Evolutionary conservation across 2,888 invertebrate species (phyloP).

Genomic region (Torymus auratus): DNA sequence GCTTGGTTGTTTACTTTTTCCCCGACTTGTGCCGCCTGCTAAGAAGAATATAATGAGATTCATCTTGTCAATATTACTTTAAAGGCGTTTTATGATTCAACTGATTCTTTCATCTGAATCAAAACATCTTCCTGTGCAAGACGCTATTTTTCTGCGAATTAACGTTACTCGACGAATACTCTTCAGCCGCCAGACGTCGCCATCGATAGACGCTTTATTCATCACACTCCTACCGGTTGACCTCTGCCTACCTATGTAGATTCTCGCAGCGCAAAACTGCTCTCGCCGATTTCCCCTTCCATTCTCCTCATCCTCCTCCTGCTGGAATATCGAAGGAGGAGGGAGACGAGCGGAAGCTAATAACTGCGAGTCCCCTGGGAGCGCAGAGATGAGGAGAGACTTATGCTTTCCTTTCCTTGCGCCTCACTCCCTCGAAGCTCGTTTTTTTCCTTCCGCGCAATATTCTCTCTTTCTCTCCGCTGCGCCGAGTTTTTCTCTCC

Average conservation of each 20-base stretch:
- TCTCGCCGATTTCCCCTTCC: slow-evolving; percentile 8
- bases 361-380: slow-evolving; percentile 47
- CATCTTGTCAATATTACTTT: too few species aligned
- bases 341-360: slow-evolving; percentile 45
- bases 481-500: neutral
- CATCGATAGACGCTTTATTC: slow-evolving; percentile 38
- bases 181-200: neutral
- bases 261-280: slow-evolving; percentile 19
- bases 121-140: too few species aligned
- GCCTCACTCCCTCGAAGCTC: too few species aligned
- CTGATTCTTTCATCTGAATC: too few species aligned
- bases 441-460: too few species aligned
- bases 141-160: too few species aligned
- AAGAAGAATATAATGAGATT: too few species aligned
- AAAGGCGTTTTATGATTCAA: too few species aligned
- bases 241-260: slow-evolving; percentile 18
- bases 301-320: neutral
- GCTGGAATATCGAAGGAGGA: slow-evolving; percentile 44
- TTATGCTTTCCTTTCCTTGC: slow-evolving; percentile 22
- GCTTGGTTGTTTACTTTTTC: too few species aligned
- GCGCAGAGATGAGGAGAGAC: slow-evolving; percentile 42
- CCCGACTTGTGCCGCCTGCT: too few species aligned
- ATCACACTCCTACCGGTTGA: slow-evolving; percentile 33
- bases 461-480: too few species aligned
- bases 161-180: too few species aligned